phyloP scores from a whole-genome alignment of 2,113 vertebrate species.

The Ageneiosus marmoratus region DNA sequence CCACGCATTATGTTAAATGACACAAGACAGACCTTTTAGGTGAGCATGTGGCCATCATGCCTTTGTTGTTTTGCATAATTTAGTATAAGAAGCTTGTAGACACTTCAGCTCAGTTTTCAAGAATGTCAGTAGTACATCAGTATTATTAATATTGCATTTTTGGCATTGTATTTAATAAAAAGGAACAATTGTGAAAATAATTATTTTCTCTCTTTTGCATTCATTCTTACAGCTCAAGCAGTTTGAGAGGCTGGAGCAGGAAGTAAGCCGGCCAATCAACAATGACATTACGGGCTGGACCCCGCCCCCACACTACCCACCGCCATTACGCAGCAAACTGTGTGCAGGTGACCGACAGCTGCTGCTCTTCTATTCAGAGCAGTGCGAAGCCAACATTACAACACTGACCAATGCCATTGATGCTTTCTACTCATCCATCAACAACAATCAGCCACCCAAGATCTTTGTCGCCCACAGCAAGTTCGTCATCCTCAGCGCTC shows the following conservation, averaged over 20 bases:
- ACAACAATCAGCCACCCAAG: slow-evolving; percentile 93
- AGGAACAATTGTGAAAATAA: not conserved
- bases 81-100: not conserved
- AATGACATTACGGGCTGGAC: slow-evolving; percentile 92
- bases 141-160: not conserved
- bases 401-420: slow-evolving; percentile 90
- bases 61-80: not conserved
- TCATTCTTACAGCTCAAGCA: slow-evolving; percentile 83
- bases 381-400: slow-evolving; percentile 91
- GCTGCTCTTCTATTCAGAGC: slow-evolving; percentile 95
- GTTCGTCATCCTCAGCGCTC: slow-evolving; percentile 94
- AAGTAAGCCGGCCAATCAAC: slow-evolving; percentile 89
- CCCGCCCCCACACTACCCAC: slow-evolving; percentile 75
- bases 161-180: not conserved
- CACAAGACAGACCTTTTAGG: not conserved
- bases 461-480: slow-evolving; percentile 98
- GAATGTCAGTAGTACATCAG: not conserved
- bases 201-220: not conserved
- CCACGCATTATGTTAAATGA: not conserved
- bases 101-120: not conserved
- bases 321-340: slow-evolving; percentile 64
- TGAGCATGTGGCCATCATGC: not conserved
- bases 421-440: slow-evolving; percentile 87
- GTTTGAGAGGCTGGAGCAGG: slow-evolving; percentile 94
- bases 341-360: slow-evolving; percentile 86